Percentiles rank a stretch among this genome's conserved stretches.
phyloP scores from a whole-genome alignment of 2,888 invertebrate species.

The Hipparchia semele region DNA sequence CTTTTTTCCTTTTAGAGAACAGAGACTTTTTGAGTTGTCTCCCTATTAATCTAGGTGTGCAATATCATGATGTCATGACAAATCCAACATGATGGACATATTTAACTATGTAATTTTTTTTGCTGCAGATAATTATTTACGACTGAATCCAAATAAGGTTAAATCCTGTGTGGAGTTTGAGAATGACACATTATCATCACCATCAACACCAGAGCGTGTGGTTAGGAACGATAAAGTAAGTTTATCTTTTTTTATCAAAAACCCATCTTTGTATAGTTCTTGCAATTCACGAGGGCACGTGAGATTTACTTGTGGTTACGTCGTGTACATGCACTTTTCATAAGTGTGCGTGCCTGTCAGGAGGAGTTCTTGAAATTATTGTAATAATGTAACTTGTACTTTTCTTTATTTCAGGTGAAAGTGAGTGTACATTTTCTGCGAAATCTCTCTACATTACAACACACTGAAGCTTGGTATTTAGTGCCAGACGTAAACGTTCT shows the following conservation, averaged over 20 bases:
- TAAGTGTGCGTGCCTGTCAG: too few relatives aligned
- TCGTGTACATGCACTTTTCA: neutral
- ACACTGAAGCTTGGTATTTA: neutral
- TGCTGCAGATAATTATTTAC: neutral
- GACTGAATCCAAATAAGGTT: neutral
- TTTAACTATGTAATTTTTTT: neutral
- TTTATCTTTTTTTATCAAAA: neutral
- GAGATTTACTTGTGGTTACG: too few relatives aligned
- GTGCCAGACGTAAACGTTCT: neutral
- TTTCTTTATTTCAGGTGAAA: neutral
- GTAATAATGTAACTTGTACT: neutral
- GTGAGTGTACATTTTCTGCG: neutral
- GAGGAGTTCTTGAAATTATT: too few relatives aligned
- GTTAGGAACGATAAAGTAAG: neutral
- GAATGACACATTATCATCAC: neutral
- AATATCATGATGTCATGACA: too few relatives aligned
- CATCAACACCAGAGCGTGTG: neutral
- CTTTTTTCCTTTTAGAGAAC: too few relatives aligned
- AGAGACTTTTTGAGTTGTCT: too few relatives aligned
- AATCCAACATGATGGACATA: neutral
- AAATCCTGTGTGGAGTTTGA: neutral
- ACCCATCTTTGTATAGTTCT: neutral
- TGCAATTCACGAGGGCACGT: too few relatives aligned
- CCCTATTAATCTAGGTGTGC: too few relatives aligned
- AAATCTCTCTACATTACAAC: neutral